Base-by-base conservation (phyloP, 2,797 vertebrate species). In the Enoplosus armatus region DNA sequence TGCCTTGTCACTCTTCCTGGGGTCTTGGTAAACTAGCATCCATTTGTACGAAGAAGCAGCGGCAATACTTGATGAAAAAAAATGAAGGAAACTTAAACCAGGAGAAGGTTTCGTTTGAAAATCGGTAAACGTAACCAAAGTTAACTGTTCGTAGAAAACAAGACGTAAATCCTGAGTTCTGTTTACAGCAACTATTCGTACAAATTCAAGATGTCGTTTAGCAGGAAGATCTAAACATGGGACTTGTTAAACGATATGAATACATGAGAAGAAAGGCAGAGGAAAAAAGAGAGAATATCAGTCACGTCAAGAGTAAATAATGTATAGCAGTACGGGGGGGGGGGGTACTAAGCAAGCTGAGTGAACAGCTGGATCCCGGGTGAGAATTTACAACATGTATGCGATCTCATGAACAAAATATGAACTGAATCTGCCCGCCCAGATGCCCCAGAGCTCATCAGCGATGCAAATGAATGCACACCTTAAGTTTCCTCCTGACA, bases 401-500 rank as follows among this genome's bases (percentile, higher is more conserved):
- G 26, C 48, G 8, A 27, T 58, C 53, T 85, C 81, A 78, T 87
- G 14, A 86, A 87, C 82, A 53, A 83, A 85, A 85, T 75, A 75
- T 75, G 69, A 89, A 65, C 67, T 70, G n/a, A n/a, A 74, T 74
- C 61, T 84, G 76, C 63, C 51, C 24, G 4, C 26, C 68, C 63
- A 77, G 68, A 72, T 80, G 79, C 61, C 79, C 78, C 50, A 20
- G 12, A 77, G 87, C 73, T 87, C 64, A 89, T 91, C 27, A 77
- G 75, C 18, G 18, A 91, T 89, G 91, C 86, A 89, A 87, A 94
- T 90, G 10, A 2, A 59, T 82, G 72, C 77, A 31, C 53, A 54
- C 79, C 53, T 86, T 75, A 35, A 72, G 64, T 90, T 79, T 82
- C 71, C 78, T 77, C 68, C 48, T 82, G 87, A 82, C 72, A 72